Base-by-base conservation (phyloP, 1,140 invertebrate genomes). In the Neomicropteryx cornuta region DNA sequence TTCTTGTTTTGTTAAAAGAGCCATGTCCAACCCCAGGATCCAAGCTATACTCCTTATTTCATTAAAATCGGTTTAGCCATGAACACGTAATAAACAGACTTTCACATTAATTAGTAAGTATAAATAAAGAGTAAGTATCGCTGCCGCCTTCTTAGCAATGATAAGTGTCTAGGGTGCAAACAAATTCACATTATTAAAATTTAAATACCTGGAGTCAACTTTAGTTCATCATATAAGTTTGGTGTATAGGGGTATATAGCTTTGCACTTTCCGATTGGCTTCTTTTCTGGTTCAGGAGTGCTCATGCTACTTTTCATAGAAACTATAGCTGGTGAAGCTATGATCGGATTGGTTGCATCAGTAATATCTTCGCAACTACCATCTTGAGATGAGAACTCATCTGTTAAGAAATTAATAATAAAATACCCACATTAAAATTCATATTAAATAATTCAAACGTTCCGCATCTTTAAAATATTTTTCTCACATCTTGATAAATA, bases 161-260 rank as follows among this genome's bases (percentile, higher is more conserved):
- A n/a, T n/a, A n/a, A n/a, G n/a, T n/a, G n/a, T n/a, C n/a, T n/a
- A n/a, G n/a, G n/a, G n/a, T n/a, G n/a, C n/a, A n/a, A n/a, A n/a
- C n/a, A n/a, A n/a, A n/a, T n/a, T n/a, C n/a, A n/a, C n/a, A n/a
- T n/a, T n/a, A n/a, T n/a, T n/a, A n/a, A n/a, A n/a, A n/a, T n/a
- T n/a, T n/a, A n/a, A n/a, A 55, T 56, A 79, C 79, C 90, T 51
- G 81, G 78, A 52, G 70, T 75, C 31, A 94, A 70, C 31, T 79
- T 83, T 14, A 96, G 72, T 59, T 96, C 90, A 65, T 94, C 90
- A 50, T 83, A 79, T 27, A 92, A 68, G 53, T 87, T 87, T 6
- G 89, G 87, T 42, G 81, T 75, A 58, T 94, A 95, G 30, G 84
- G 78, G 55, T 94, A 95, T 2, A 94, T 64, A 1, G 85, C 90